These are phyloP conservation scores for Anthoscopus minutus DNA, from an alignment of 2,113 vertebrate species.

Conservation along the genomic window DNA sequence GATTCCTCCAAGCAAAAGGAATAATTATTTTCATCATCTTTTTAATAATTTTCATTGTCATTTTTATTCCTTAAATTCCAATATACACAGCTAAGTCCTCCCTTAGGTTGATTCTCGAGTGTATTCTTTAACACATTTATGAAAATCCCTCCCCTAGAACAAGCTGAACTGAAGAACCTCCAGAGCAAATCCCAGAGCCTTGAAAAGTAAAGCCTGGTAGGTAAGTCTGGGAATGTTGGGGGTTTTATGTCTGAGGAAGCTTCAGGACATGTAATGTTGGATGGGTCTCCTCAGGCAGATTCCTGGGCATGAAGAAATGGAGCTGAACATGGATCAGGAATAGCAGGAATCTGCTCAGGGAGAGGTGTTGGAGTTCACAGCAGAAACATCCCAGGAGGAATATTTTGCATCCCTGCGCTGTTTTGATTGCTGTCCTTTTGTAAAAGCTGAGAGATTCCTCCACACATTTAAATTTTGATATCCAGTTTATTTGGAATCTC, in stretches of 20 bases:
- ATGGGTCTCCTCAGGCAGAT: background rate
- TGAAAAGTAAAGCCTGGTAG: background rate
- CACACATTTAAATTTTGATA: conserved; percentile 36
- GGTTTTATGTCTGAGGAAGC: background rate
- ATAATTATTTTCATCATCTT: background rate
- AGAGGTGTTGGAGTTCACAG: background rate
- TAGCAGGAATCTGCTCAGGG: background rate
- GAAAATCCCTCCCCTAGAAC: background rate
- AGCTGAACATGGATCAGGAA: background rate
- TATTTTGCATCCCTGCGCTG: background rate
- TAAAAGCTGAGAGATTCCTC: conserved; percentile 4
- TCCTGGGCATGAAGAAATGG: background rate
- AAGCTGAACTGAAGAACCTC: background rate
- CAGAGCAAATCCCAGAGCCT: background rate
- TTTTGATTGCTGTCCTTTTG: background rate
- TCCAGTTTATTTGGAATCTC: conserved; percentile 27
- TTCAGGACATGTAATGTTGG: background rate
- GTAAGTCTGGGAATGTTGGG: background rate
- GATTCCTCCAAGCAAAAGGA: background rate
- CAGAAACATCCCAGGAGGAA: conserved; percentile 1
- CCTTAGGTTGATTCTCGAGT: background rate
- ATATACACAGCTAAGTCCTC: background rate
- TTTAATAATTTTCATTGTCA: too few relatives aligned
- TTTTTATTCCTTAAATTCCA: background rate
- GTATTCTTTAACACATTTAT: background rate